Evolutionary conservation across 2,797 vertebrate species (phyloP).

Genomic region (Salarias fasciatus): DNA sequence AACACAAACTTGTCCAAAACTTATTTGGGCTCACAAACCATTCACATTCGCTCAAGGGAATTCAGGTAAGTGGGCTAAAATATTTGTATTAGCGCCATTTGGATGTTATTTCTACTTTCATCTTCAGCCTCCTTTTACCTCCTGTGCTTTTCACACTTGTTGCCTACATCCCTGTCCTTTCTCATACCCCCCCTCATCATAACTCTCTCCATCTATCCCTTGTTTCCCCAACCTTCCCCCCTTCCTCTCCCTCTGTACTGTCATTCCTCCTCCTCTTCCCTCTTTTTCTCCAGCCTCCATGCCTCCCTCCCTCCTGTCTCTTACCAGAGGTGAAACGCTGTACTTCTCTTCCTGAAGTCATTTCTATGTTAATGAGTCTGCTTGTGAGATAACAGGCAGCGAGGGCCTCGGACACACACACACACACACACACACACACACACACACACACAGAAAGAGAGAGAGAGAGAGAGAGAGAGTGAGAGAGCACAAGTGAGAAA

Average conservation of each 20-base stretch:
- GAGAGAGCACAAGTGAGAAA: conserved; percentile 62
- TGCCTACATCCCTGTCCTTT: neutral
- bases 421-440: conserved; percentile 34
- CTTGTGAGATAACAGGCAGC: conserved; percentile 78
- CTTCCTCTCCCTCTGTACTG: conserved; percentile 18
- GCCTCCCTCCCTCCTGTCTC: conserved; percentile 47
- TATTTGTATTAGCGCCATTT: too few relatives aligned
- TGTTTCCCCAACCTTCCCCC: conserved; percentile 13
- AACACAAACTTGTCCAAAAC: too few relatives aligned
- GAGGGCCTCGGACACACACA: conserved; percentile 67
- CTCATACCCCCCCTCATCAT: conserved; percentile 2
- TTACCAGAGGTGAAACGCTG: conserved; percentile 69
- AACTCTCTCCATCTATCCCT: neutral
- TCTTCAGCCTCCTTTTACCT: too few relatives aligned
- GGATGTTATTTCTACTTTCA: too few relatives aligned
- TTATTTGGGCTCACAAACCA: too few relatives aligned
- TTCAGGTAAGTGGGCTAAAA: too few relatives aligned
- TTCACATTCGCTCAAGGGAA: too few relatives aligned
- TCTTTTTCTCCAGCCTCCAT: conserved; percentile 1
- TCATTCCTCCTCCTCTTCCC: conserved; percentile 27
- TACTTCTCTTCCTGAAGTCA: conserved; percentile 81
- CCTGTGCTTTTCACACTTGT: neutral
- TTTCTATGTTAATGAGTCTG: conserved; percentile 84
- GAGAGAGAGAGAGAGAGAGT: conserved; percentile 64
- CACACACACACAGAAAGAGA: neutral